Evolutionary conservation across 2,113 vertebrate species (phyloP).

Genomic region (Perca fluviatilis): DNA sequence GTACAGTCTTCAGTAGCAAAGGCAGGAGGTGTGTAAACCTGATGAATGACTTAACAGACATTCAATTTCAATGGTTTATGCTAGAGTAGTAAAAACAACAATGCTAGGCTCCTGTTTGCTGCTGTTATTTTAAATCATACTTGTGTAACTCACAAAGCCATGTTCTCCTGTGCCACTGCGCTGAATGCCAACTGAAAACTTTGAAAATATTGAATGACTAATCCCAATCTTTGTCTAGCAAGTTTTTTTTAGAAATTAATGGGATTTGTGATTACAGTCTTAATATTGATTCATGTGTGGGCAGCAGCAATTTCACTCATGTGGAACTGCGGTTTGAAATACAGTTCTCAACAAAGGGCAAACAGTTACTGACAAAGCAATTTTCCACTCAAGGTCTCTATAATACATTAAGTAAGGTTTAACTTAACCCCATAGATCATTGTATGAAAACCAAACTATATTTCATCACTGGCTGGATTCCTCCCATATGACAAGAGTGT

Average conservation of each 20-base stretch:
- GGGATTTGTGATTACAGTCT: conserved; percentile 67
- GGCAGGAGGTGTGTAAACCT: conserved; percentile 55
- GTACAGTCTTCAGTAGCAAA: conserved; percentile 36
- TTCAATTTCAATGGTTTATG: conserved; percentile 75
- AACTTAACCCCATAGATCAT: conserved; percentile 57
- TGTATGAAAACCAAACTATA: conserved; percentile 40
- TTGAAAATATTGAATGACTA: too few relatives aligned
- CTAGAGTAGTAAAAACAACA: conserved; percentile 67
- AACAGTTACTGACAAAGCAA: conserved; percentile 74
- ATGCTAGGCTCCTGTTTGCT: conserved; percentile 45
- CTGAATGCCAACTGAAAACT: conserved; percentile 42
- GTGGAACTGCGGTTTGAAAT: conserved; percentile 65
- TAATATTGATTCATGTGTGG: conserved; percentile 62
- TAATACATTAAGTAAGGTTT: conserved; percentile 60
- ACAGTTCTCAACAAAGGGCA: conserved; percentile 70
- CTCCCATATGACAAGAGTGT: conserved; percentile 53
- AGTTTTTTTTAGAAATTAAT: conserved; percentile 49
- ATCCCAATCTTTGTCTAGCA: conserved; percentile 35
- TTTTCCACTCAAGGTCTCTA: conserved; percentile 75
- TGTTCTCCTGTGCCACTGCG: conserved; percentile 9
- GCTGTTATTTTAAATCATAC: conserved; percentile 49
- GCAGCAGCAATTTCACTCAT: conserved; percentile 48
- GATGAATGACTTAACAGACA: conserved; percentile 67
- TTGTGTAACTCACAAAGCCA: conserved; percentile 39
- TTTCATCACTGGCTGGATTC: conserved; percentile 42